Evolutionary conservation across 2,888 invertebrate genomes (phyloP).

Genomic region (Cheilosia pagana): DNA sequence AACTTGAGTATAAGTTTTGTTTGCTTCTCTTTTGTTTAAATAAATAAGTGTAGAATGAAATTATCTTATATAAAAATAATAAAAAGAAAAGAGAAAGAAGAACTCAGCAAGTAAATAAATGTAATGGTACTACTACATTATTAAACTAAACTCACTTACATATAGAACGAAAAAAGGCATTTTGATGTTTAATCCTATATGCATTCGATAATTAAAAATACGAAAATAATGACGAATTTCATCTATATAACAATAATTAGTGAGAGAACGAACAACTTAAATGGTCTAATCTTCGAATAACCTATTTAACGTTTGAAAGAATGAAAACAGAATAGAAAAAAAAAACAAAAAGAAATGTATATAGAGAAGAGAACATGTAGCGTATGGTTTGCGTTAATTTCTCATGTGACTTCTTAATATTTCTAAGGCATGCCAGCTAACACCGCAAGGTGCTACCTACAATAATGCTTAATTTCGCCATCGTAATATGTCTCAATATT

Average conservation of each 20-base stretch:
- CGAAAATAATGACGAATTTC: slow-evolving; percentile 42
- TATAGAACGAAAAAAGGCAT: slow-evolving; percentile 64
- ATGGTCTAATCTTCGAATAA: slow-evolving; percentile 53
- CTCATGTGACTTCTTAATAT: neutral
- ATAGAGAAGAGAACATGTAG: neutral
- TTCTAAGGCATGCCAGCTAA: slow-evolving; percentile 1
- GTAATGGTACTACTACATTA: slow-evolving; percentile 42
- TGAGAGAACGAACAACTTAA: slow-evolving; percentile 55
- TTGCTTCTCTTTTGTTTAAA: slow-evolving; percentile 51
- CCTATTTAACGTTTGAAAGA: slow-evolving; percentile 37
- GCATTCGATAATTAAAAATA: slow-evolving; percentile 58
- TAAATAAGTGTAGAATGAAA: slow-evolving; percentile 71
- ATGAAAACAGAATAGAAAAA: slow-evolving; percentile 38
- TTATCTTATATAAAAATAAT: slow-evolving; percentile 53
- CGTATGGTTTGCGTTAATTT: neutral
- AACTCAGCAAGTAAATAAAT: slow-evolving; percentile 49
- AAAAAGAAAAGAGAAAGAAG: slow-evolving; percentile 17
- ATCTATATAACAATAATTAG: slow-evolving; percentile 49
- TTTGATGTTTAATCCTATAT: slow-evolving; percentile 71
- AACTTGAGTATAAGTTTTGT: slow-evolving; percentile 58
- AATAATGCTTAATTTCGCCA: too few relatives aligned
- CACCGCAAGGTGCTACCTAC: neutral
- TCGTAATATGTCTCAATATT: too few relatives aligned
- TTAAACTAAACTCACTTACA: slow-evolving; percentile 60
- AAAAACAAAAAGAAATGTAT: slow-evolving; percentile 21